Conservation (phyloP, 2,797 vertebrate genomes). For the Anguilla marmorata region DNA sequence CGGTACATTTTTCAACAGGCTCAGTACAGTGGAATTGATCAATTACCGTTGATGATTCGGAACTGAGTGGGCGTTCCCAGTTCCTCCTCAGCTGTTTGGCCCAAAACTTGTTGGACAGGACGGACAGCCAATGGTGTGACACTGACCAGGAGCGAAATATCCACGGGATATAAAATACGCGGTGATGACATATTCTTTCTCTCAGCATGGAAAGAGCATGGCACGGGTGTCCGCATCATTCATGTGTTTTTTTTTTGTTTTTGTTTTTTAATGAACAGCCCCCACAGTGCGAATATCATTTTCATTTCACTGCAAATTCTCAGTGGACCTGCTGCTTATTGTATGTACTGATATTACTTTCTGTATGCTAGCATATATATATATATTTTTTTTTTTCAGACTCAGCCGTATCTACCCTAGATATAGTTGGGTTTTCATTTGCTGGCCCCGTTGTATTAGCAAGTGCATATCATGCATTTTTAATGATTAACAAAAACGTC, state of each 20-base stretch:
- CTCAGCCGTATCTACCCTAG: not conserved
- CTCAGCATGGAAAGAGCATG: not conserved
- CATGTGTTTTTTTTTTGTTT: not conserved
- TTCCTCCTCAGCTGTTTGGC: not conserved
- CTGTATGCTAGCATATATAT: not conserved
- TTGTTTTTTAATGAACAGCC: not conserved
- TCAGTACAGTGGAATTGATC: not conserved
- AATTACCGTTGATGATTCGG: not conserved
- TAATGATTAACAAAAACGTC: not conserved
- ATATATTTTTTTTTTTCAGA: no score
- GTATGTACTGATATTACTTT: not conserved
- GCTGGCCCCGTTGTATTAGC: not conserved
- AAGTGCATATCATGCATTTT: not conserved
- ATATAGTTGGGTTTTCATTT: not conserved
- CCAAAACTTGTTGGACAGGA: not conserved
- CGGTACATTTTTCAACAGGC: not conserved
- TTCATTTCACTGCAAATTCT: not conserved
- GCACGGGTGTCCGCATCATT: not conserved
- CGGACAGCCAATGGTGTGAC: not conserved
- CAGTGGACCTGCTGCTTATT: not conserved
- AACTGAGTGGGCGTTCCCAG: not conserved
- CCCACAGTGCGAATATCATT: not conserved
- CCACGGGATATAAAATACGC: not conserved
- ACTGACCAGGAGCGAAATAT: not conserved
- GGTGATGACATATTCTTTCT: not conserved